Base-by-base conservation (phyloP, 2,888 invertebrate genomes). In the Pomacea canaliculata region DNA sequence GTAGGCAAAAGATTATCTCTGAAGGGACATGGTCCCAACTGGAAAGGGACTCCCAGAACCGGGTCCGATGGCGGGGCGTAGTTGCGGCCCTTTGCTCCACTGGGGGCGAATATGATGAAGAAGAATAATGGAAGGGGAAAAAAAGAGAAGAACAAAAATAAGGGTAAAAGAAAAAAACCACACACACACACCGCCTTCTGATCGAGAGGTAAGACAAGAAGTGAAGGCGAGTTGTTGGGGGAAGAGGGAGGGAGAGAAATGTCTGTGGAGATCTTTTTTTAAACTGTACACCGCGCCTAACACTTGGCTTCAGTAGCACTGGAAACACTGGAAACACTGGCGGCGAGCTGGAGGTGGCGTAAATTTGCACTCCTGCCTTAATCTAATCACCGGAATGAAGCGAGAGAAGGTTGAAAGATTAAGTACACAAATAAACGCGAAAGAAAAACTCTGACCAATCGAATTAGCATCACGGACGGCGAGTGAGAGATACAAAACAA, bases 401-500 rank as follows among this genome's bases (percentile, higher is more conserved):
- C 75, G 71, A 37, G 71, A 60, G 69, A 70, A 72, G 71, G 66
- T 72, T 77, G 69, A 71, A 65, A 72, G 79, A 77, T 79, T 79
- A 75, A 74, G 77, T 79, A 79, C 79, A 79, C 79, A 75, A 75
- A 71, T 46, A 69, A 71, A 70, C 51, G 70, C 62, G 66, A 70
- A 75, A 79, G 74, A 79, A 77, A 72, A 73, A 69, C 74, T 59
- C 72, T 27, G 66, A 67, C 70, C 75, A 79, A 79, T 79, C 70
- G 62, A 69, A 79, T 80, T 77, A 78, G 67, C 49, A 63, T 60
- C 59, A 60, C 68, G 70, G 51, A 56, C 12, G 74, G 79, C 71
- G 80, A 37, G 73, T 73, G 80, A 76, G 73, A 75, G 76, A 79
- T 81, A 81, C 80, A 78, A 73, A 79, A 69, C 73, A 82, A 82